Conservation (phyloP, 35 echinoderm and acorn worm genomes). For the Ophiothrix spiculata region DNA sequence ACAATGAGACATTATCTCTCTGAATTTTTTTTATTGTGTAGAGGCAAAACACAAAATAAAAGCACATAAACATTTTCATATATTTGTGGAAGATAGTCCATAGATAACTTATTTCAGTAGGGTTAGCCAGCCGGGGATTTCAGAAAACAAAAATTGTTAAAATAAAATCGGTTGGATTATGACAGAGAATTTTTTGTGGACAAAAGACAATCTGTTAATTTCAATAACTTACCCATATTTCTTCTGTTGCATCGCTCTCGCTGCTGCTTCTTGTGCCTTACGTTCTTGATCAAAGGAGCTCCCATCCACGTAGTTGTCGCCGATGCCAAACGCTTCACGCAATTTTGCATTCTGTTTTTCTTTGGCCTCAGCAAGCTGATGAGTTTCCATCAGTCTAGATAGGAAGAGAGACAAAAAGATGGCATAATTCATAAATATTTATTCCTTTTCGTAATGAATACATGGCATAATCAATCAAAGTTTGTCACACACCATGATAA, state of each 20-base stretch:
- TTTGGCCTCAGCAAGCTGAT: conserved; percentile 94
- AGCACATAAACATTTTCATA: too few relatives aligned
- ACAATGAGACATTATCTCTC: too few relatives aligned
- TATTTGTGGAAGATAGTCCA: too few relatives aligned
- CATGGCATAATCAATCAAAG: neutral
- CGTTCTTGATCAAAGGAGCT: conserved; percentile 90
- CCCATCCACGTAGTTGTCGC: conserved; percentile 88
- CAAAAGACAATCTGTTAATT: too few relatives aligned
- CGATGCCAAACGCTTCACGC: conserved; percentile 93
- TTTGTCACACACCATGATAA: neutral
- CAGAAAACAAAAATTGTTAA: too few relatives aligned
- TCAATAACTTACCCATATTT: conserved; percentile 95
- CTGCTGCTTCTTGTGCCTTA: conserved; percentile 85
- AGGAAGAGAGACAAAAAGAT: neutral
- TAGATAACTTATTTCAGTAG: too few relatives aligned
- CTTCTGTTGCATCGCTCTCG: conserved; percentile 81
- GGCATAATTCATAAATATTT: neutral
- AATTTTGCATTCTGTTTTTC: conserved; percentile 97
- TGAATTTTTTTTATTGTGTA: too few relatives aligned
- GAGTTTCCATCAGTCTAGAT: conserved; percentile 74
- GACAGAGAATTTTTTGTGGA: too few relatives aligned
- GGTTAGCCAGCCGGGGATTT: too few relatives aligned
- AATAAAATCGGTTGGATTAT: too few relatives aligned
- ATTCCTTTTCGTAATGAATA: neutral
- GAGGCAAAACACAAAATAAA: too few relatives aligned